Evolutionary conservation across 2,888 invertebrate genomes (phyloP).

Genomic region (Empis stercorea): DNA sequence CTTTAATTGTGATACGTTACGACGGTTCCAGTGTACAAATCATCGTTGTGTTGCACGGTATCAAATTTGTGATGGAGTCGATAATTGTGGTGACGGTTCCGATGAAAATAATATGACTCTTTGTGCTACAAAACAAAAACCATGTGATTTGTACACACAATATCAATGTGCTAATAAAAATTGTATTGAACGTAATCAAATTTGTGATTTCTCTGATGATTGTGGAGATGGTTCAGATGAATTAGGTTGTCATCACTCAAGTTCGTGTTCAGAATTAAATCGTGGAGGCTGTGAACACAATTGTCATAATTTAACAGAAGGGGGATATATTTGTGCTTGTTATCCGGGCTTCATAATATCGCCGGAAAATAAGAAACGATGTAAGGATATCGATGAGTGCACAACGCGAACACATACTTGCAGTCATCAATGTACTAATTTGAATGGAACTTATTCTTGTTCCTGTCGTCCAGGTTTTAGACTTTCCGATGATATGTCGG

Average conservation of each 20-base stretch:
- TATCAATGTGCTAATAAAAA: slow-evolving; percentile 79
- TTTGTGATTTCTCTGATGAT: slow-evolving; percentile 83
- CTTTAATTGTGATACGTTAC: slow-evolving; percentile 71
- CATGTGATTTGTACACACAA: slow-evolving; percentile 65
- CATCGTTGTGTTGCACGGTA: slow-evolving; percentile 75
- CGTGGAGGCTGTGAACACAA: slow-evolving; percentile 84
- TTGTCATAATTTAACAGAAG: slow-evolving; percentile 71
- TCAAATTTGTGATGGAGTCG: slow-evolving; percentile 80
- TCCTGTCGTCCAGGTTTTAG: slow-evolving; percentile 73
- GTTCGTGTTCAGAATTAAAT: slow-evolving; percentile 42
- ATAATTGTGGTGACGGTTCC: slow-evolving; percentile 89
- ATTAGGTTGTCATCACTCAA: slow-evolving; percentile 68
- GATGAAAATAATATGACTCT: slow-evolving; percentile 93
- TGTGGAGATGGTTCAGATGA: slow-evolving; percentile 87
- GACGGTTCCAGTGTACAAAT: slow-evolving; percentile 82
- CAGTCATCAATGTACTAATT: slow-evolving; percentile 83
- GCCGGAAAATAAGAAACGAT: slow-evolving; percentile 65
- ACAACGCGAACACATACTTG: slow-evolving; percentile 70
- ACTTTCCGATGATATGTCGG: slow-evolving; percentile 60
- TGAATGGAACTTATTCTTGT: slow-evolving; percentile 83
- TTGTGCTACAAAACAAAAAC: slow-evolving; percentile 60
- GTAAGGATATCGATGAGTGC: slow-evolving; percentile 86
- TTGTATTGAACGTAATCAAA: slow-evolving; percentile 63
- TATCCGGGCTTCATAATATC: slow-evolving; percentile 75
- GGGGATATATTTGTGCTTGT: slow-evolving; percentile 85